Evolutionary conservation across 2,797 vertebrate species (phyloP).

Genomic region (Poeciliopsis presidionis): DNA sequence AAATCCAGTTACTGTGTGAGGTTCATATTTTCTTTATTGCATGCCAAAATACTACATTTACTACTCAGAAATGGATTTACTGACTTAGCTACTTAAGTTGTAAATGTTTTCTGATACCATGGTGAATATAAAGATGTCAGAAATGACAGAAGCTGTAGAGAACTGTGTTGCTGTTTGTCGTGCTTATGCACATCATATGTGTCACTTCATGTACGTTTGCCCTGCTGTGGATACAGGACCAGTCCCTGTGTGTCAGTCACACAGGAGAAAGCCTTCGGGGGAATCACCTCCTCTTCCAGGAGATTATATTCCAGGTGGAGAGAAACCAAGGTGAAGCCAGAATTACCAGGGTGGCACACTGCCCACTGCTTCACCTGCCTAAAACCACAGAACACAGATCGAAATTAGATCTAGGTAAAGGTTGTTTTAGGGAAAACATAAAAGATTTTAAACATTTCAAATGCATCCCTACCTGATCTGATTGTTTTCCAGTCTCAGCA

Average conservation of each 20-base stretch:
- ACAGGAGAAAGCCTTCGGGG: slow-evolving; percentile 79
- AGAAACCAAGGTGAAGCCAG: slow-evolving; percentile 78
- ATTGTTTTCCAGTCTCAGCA: slow-evolving; percentile 82
- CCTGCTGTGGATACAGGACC: slow-evolving; percentile 80
- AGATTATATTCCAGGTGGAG: slow-evolving; percentile 86
- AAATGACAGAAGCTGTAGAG: slow-evolving; percentile 3
- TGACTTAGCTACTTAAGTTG: slow-evolving; percentile 20
- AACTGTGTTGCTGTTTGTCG: neutral
- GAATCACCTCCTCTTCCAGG: slow-evolving; percentile 74
- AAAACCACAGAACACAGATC: slow-evolving; percentile 44
- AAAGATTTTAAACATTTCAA: neutral
- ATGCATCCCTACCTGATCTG: slow-evolving; percentile 76
- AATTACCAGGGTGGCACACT: slow-evolving; percentile 81
- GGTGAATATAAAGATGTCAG: neutral
- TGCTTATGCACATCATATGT: neutral
- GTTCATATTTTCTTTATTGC: slow-evolving; percentile 35
- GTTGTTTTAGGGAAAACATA: neutral
- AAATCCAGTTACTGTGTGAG: slow-evolving; percentile 16
- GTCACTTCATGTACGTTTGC: neutral
- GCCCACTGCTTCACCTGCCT: slow-evolving; percentile 82
- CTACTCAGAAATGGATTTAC: slow-evolving; percentile 1
- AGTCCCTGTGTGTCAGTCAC: slow-evolving; percentile 71
- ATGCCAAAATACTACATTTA: slow-evolving; percentile 20
- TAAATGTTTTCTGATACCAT: neutral
- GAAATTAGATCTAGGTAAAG: neutral